These are phyloP conservation scores for Platorchestia sp. DNA, from an alignment of 1,140 invertebrate species.

Conservation along the genomic window DNA sequence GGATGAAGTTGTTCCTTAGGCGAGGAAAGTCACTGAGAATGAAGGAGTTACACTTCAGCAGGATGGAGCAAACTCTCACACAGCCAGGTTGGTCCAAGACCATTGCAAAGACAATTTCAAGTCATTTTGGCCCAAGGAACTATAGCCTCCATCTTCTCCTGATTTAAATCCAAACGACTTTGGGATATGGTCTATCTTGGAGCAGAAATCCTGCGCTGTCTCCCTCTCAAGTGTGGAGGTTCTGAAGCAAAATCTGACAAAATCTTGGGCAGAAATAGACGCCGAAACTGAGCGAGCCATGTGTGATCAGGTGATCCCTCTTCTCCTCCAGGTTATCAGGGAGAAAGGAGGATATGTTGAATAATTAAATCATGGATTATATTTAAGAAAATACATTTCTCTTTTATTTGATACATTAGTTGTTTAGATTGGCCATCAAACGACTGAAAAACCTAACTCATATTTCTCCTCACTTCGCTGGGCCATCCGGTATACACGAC, in stretches of 20 bases:
- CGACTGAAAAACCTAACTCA: not conserved
- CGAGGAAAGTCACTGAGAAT: too few relatives aligned
- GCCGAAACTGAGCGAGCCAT: too few relatives aligned
- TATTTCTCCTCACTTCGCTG: not conserved
- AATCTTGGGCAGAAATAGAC: too few relatives aligned
- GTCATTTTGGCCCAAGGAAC: not conserved
- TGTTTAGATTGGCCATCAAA: not conserved
- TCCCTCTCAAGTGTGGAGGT: not conserved
- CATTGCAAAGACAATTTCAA: not conserved
- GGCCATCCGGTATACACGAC: not conserved
- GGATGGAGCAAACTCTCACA: too few relatives aligned
- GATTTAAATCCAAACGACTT: not conserved
- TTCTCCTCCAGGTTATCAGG: not conserved
- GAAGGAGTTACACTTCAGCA: too few relatives aligned
- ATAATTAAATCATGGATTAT: not conserved
- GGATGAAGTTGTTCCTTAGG: too few relatives aligned
- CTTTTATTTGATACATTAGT: not conserved
- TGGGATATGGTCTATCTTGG: not conserved
- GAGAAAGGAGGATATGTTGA: not conserved
- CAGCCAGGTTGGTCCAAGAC: not conserved
- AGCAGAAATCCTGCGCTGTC: not conserved
- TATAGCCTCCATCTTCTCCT: not conserved
- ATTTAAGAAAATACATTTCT: not conserved
- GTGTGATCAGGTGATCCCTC: not conserved
- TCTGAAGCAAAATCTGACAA: too few relatives aligned